phyloP scores from a whole-genome alignment of 2,888 invertebrate species.

The Digitonthophagus gazella region DNA sequence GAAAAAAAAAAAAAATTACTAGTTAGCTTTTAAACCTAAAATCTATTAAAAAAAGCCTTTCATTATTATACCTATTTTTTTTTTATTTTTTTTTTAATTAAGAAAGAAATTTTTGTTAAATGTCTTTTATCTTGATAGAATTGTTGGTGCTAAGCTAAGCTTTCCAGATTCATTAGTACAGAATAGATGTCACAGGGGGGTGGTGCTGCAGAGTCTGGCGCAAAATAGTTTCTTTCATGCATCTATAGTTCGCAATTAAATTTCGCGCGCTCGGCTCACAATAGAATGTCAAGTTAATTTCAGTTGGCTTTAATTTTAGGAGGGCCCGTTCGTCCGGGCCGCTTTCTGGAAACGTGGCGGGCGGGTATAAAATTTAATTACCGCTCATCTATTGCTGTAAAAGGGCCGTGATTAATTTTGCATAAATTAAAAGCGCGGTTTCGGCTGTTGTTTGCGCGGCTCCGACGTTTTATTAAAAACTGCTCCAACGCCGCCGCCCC shows the following conservation, averaged over 20 bases:
- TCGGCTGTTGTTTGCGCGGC: slow-evolving; percentile 5
- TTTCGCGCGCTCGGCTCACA: neutral
- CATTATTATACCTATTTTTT: too few species aligned
- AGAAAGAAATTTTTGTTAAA: neutral
- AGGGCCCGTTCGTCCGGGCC: slow-evolving; percentile 4
- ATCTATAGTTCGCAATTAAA: neutral
- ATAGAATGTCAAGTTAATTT: neutral
- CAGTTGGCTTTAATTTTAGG: slow-evolving; percentile 9
- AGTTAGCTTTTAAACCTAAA: too few species aligned
- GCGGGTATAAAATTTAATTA: slow-evolving; percentile 15
- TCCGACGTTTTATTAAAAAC: slow-evolving; percentile 10
- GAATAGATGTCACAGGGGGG: neutral
- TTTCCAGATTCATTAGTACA: neutral
- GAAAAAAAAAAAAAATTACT: neutral
- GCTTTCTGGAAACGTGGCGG: neutral
- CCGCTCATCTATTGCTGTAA: slow-evolving; percentile 14
- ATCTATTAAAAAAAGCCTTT: too few species aligned
- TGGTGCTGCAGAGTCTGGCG: neutral
- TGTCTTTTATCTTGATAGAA: neutral
- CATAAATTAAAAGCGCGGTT: slow-evolving; percentile 14
- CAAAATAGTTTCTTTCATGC: neutral
- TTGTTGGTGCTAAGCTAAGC: neutral
- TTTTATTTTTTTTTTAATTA: neutral
- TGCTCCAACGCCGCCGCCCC: neutral
- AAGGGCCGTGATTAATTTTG: slow-evolving; percentile 16